Conservation (phyloP, 2,888 invertebrate genomes). For the Aromia moschata region DNA sequence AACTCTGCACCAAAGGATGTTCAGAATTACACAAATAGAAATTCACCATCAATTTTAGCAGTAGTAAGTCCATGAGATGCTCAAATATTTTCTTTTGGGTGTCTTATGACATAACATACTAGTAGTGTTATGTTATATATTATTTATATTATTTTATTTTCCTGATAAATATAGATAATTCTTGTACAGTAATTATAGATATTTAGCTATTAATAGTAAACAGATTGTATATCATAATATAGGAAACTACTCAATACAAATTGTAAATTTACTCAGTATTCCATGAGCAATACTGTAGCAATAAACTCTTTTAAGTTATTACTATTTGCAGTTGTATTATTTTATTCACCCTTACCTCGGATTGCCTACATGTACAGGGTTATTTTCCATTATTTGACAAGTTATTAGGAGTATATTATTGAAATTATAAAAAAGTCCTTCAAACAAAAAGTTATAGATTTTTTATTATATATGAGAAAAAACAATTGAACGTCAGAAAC, state of each 20-base stretch:
- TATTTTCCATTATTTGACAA: no score
- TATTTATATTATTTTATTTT: constrained; percentile 55
- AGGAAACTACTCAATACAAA: constrained; percentile 38
- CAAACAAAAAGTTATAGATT: no score
- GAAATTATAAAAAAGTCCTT: no score
- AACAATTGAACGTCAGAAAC: no score
- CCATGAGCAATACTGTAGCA: constrained; percentile 51
- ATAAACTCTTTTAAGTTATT: constrained; percentile 50
- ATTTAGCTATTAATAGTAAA: constrained; percentile 38
- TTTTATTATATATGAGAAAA: no score
- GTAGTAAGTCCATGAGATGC: constrained; percentile 12
- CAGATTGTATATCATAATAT: constrained; percentile 35
- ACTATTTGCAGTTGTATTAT: constrained; percentile 24
- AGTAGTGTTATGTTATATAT: constrained; percentile 25
- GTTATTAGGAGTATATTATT: no score
- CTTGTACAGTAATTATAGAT: constrained; percentile 52
- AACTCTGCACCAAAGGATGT: no score
- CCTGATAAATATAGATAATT: constrained; percentile 51
- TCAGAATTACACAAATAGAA: no score
- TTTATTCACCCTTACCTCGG: no score
- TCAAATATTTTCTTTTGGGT: constrained; percentile 30
- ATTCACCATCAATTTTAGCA: constrained; percentile 15
- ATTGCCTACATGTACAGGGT: no score
- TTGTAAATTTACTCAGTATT: constrained; percentile 54
- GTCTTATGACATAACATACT: constrained; percentile 15